Conservation (phyloP, 1,140 invertebrate species). For the Eriosoma lanigerum region DNA sequence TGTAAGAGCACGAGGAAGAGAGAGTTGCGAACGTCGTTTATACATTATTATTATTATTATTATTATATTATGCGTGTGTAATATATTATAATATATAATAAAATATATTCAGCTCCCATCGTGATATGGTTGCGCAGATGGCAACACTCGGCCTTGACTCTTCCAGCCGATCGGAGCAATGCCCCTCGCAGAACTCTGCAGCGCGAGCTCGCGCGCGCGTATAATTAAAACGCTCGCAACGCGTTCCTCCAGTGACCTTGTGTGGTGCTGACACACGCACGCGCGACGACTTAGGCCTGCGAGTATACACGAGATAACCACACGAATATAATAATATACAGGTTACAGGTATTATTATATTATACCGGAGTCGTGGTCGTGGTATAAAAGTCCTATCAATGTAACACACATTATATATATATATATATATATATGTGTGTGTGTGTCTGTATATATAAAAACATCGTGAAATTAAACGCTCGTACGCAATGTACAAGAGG, state of each 20-base stretch:
- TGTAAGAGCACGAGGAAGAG: too few species aligned
- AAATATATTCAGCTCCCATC: slow-evolving; percentile 12
- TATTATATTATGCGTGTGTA: neutral
- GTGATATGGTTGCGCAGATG: slow-evolving; percentile 17
- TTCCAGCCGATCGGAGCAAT: slow-evolving; percentile 45
- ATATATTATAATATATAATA: too few species aligned
- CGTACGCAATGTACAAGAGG: neutral
- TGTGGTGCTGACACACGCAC: neutral
- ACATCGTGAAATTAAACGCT: slow-evolving; percentile 18
- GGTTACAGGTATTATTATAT: too few species aligned
- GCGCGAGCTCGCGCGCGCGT: neutral
- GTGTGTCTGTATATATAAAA: neutral
- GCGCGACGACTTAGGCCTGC: neutral
- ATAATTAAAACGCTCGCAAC: neutral
- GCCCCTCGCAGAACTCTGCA: slow-evolving; percentile 45
- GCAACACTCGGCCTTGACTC: slow-evolving; percentile 51
- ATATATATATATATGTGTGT: too few species aligned
- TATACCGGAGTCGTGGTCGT: too few species aligned
- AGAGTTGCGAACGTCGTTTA: neutral
- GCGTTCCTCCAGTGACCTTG: slow-evolving; percentile 49
- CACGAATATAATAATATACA: neutral
- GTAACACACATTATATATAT: too few species aligned
- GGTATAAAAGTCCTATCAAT: too few species aligned
- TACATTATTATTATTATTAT: neutral
- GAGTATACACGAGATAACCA: neutral